Conservation (phyloP, 2,113 vertebrate genomes). For the Periophthalmus modestus region DNA sequence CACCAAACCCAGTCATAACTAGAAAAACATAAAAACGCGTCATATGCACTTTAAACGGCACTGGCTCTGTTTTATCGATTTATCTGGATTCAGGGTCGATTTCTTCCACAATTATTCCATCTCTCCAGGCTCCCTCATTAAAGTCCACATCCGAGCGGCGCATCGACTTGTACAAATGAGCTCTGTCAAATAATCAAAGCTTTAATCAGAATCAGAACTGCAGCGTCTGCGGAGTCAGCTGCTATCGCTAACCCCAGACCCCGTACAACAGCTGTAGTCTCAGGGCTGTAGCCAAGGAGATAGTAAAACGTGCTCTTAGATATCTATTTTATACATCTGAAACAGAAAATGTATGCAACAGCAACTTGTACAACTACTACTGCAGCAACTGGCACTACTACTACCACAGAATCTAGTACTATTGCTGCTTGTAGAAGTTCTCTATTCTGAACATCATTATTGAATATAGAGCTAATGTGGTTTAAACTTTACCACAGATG, state of each 20-base stretch:
- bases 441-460: too few relatives aligned
- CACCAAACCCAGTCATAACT: too few relatives aligned
- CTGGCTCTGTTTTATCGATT: conserved; percentile 37
- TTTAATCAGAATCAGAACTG: conserved; percentile 44
- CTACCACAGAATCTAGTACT: too few relatives aligned
- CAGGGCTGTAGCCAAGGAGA: conserved; percentile 13
- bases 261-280: conserved; percentile 15
- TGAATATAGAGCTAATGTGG: too few relatives aligned
- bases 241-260: not conserved
- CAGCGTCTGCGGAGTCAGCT: conserved; percentile 10
- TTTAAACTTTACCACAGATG: too few relatives aligned
- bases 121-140: conserved; percentile 53
- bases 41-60: too few relatives aligned
- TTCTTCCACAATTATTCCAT: conserved; percentile 38
- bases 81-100: conserved; percentile 44
- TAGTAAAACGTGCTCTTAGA: not conserved
- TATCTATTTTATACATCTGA: too few relatives aligned
- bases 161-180: conserved; percentile 55
- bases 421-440: too few relatives aligned
- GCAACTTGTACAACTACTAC: too few relatives aligned
- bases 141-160: conserved; percentile 50
- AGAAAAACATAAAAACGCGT: too few relatives aligned
- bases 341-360: too few relatives aligned
- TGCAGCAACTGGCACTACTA: too few relatives aligned
- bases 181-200: conserved; percentile 64